Percentiles rank a stretch among this genome's conserved stretches.
Conservation (phyloP, 2,888 invertebrate species). For the Anorthoa munda region DNA sequence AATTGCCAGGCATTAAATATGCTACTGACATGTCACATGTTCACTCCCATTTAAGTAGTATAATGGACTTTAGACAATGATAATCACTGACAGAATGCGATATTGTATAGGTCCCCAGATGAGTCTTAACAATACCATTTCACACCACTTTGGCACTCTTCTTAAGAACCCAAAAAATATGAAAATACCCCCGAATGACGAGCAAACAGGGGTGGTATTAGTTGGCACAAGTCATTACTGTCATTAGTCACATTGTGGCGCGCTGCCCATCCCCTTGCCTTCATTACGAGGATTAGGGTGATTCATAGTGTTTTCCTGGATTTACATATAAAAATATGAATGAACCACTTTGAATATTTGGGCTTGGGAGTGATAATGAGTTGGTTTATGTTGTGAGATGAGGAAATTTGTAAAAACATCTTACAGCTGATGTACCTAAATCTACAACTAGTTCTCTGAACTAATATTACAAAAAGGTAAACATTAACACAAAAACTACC, state of each 20-base stretch:
- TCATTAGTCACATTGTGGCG: slow-evolving; percentile 50
- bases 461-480: too few species aligned
- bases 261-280: slow-evolving; percentile 39
- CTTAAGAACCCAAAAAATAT: neutral
- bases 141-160: neutral
- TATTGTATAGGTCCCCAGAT: too few species aligned
- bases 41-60: too few species aligned
- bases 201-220: slow-evolving; percentile 21
- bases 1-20: too few species aligned
- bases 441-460: too few species aligned
- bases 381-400: neutral
- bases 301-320: slow-evolving; percentile 44
- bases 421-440: neutral
- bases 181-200: slow-evolving; percentile 18
- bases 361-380: neutral
- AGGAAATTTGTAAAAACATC: neutral
- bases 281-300: slow-evolving; percentile 43
- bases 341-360: slow-evolving; percentile 20
- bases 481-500: too few species aligned
- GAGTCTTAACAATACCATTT: neutral
- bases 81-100: too few species aligned
- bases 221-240: slow-evolving; percentile 35
- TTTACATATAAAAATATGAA: slow-evolving; percentile 34
- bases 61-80: too few species aligned
- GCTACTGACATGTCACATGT: too few species aligned